Evolutionary conservation across 2,888 invertebrate genomes (phyloP).

Genomic region (Cryptocheilus praepositus): DNA sequence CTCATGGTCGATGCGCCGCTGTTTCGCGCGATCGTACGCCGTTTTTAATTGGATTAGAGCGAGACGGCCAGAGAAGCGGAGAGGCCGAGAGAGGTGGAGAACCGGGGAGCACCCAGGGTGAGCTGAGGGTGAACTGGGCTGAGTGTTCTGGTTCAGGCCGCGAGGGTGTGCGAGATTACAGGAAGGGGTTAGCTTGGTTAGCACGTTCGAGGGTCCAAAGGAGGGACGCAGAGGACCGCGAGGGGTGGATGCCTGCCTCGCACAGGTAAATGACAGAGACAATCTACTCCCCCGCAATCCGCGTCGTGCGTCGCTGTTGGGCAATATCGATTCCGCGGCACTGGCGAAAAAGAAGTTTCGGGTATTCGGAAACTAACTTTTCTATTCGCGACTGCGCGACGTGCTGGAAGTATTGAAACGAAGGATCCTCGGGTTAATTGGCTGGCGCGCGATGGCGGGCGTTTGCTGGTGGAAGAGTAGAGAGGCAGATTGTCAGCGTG

Average conservation of each 20-base stretch:
- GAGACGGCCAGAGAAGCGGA: constrained; percentile 56
- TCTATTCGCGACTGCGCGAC: constrained; percentile 1
- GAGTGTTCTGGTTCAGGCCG: constrained; percentile 2
- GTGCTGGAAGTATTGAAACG: no score
- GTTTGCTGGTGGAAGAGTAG: no score
- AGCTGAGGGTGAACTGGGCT: constrained; percentile 14
- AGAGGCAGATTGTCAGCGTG: no score
- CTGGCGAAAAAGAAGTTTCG: constrained; percentile 31
- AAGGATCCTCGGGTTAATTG: no score
- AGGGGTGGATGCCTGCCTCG: constrained; percentile 18
- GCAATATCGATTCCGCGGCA: constrained; percentile 38
- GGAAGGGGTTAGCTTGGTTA: constrained; percentile 54
- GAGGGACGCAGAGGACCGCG: constrained; percentile 19
- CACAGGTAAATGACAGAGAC: constrained; percentile 54
- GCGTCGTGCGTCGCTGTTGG: neutral
- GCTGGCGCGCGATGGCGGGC: no score
- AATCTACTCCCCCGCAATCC: constrained; percentile 29
- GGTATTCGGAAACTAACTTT: constrained; percentile 35
- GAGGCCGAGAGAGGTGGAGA: neutral
- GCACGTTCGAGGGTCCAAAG: constrained; percentile 16
- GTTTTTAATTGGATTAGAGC: constrained; percentile 73
- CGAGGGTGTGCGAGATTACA: constrained; percentile 54
- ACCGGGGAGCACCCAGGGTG: neutral
- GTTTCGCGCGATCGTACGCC: constrained; percentile 68
- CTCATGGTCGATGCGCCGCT: constrained; percentile 68